Evolutionary conservation across 2,113 vertebrate species (phyloP), one percentile per base, ranked within the genome.

Genomic region (Menura novaehollandiae): DNA sequence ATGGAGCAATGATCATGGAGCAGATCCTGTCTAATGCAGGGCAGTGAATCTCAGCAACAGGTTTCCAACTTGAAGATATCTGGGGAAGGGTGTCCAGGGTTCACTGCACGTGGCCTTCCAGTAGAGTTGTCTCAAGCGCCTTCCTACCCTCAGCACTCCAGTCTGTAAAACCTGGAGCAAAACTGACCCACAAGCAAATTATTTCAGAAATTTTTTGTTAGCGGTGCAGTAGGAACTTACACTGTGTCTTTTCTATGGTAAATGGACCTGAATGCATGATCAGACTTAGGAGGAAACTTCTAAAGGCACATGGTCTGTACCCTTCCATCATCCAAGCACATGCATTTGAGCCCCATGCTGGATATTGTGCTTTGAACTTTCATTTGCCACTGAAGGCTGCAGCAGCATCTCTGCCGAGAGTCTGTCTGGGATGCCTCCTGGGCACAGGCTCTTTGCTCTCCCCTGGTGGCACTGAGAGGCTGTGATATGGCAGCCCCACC

Each of bases 131-230:
- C 80, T 91, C 59, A 58, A 86, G 51, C 2, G 6, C 15, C 59
- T 88, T 83, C 55, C 35, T 55, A 35, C 37, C 22, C 62, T 75
- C 49, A 66, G 26, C 37, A n/a, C 16, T 68, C n/a, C n/a, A 49
- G 30, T 20, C 53, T 78, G 22, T 80, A 76, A 91, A 89, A 85
- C 19, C 28, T 5, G 44, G 35, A 87, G 24, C 33, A 88, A 82
- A 89, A 72, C 39, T 56, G 52, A 71, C 13, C 2, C 27, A 64
- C 52, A 82, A 88, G n/a, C 1, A 88, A 75, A 72, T 73, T 14
- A 37, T 53, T 91, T 69, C 56, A 80, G 62, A 89, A 69, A 33
- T 69, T 21, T 35, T 41, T 94, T 95, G 28, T 92, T 91, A 62
- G 10, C 56, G 53, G 44, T 62, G 10, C 47, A 75, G 7, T 43